A percentile compares a stretch with the other conserved stretches of the same genome.
Conservation (phyloP, 2,113 vertebrate species). For the Pelecanus crispus region DNA sequence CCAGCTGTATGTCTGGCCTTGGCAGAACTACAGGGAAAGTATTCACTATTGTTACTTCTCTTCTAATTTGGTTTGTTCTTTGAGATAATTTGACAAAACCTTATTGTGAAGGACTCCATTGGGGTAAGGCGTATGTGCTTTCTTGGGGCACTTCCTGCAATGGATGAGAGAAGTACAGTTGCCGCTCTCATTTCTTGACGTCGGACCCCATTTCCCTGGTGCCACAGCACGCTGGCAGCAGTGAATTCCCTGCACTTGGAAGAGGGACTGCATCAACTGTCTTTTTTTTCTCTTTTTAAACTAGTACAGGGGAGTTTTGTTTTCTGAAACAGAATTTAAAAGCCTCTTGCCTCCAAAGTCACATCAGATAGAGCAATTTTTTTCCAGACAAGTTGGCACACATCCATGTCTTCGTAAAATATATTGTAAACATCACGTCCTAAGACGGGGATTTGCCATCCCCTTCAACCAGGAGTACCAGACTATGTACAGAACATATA, state of each 20-base stretch:
- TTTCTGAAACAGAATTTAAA: not conserved
- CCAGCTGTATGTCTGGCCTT: slow-evolving; percentile 5
- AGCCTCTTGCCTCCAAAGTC: not conserved
- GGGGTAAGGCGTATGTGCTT: not conserved
- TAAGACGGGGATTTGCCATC: not conserved
- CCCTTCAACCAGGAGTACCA: not conserved
- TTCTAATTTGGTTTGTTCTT: not conserved
- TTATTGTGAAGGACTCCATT: not conserved
- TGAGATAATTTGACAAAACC: not conserved
- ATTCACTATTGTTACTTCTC: slow-evolving; percentile 16
- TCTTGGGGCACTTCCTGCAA: not conserved
- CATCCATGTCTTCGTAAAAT: not conserved
- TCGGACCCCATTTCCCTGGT: not conserved
- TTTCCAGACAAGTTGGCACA: not conserved
- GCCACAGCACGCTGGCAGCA: not conserved
- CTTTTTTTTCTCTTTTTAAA: not conserved
- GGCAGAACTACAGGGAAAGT: slow-evolving; percentile 15
- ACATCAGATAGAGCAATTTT: not conserved
- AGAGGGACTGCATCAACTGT: not conserved
- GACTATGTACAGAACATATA: not conserved
- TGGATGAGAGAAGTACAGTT: not conserved
- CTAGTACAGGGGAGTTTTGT: not conserved
- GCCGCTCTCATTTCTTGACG: not conserved
- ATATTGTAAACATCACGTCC: not conserved
- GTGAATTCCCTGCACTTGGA: not conserved